Evolutionary conservation across 1,140 invertebrate species (phyloP).

Genomic region (Contarinia nasturtii): DNA sequence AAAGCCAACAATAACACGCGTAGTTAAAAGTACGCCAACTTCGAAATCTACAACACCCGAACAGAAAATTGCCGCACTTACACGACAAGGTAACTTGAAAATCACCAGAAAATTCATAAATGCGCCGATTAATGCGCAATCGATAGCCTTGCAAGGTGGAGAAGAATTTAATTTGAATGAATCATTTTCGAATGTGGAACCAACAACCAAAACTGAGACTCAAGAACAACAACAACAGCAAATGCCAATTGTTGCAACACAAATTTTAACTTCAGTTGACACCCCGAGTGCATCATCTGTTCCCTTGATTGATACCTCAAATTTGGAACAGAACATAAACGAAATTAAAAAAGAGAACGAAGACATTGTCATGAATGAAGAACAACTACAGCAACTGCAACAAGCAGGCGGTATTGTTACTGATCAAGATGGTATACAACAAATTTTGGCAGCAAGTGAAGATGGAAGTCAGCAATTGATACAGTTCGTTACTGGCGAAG

Average conservation of each 20-base stretch:
- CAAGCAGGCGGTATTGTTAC: conserved; percentile 11
- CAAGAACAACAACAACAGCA: not conserved
- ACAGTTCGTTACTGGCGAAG: conserved; percentile 35
- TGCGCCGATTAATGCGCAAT: conserved; percentile 4
- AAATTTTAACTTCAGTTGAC: too few species aligned
- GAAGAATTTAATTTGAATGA: not conserved
- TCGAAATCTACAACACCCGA: conserved; percentile 5
- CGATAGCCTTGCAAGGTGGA: conserved; percentile 13
- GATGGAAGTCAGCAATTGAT: conserved; percentile 30
- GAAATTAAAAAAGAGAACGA: too few species aligned
- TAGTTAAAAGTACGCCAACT: not conserved
- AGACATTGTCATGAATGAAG: too few species aligned
- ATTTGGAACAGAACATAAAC: too few species aligned
- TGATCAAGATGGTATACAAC: conserved; percentile 13
- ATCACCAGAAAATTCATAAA: conserved; percentile 19
- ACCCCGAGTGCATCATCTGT: too few species aligned
- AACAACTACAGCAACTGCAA: conserved; percentile 3
- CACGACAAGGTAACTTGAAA: conserved; percentile 20
- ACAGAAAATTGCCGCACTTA: conserved; percentile 20
- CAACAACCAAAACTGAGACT: not conserved
- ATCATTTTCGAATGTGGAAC: not conserved
- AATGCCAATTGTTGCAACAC: too few species aligned
- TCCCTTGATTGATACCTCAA: too few species aligned
- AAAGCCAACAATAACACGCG: conserved; percentile 4
- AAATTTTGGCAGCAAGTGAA: conserved; percentile 21